Percentiles rank a stretch among this genome's conserved stretches.
These are phyloP conservation scores for Zophobas morio DNA, from an alignment of 1,140 invertebrate species.

Conservation along the genomic window DNA sequence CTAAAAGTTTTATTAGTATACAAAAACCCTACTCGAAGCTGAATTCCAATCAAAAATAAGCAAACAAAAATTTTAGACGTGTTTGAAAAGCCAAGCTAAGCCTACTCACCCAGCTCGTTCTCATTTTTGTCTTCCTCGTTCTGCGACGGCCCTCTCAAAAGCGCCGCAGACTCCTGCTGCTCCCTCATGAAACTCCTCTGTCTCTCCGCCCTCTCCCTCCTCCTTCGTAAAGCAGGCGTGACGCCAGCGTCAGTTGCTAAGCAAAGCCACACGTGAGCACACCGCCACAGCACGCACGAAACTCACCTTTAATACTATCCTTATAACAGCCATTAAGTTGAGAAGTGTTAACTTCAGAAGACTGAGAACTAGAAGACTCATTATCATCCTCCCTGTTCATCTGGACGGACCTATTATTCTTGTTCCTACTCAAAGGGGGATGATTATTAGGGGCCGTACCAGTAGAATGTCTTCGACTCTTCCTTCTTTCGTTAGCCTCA, in stretches of 20 bases:
- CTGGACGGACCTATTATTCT: slow-evolving; percentile 55
- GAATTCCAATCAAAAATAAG: not conserved
- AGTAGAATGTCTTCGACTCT: slow-evolving; percentile 82
- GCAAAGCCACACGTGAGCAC: slow-evolving; percentile 59
- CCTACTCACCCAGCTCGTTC: slow-evolving; percentile 62
- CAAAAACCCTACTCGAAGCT: too few relatives aligned
- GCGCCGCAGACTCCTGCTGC: slow-evolving; percentile 77
- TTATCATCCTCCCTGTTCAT: slow-evolving; percentile 68
- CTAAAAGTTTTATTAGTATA: slow-evolving; percentile 61
- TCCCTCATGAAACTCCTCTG: slow-evolving; percentile 86
- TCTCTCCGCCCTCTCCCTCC: slow-evolving; percentile 83
- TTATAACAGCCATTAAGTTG: slow-evolving; percentile 73
- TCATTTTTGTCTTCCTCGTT: slow-evolving; percentile 69
- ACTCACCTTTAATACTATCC: slow-evolving; percentile 71
- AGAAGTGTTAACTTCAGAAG: slow-evolving; percentile 70
- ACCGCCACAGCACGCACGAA: slow-evolving; percentile 29
- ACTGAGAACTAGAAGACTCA: slow-evolving; percentile 72
- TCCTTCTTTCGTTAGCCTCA: slow-evolving; percentile 79
- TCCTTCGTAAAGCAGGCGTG: slow-evolving; percentile 80
- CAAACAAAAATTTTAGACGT: not conserved
- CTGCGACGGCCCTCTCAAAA: slow-evolving; percentile 63
- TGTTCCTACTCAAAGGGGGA: slow-evolving; percentile 61
- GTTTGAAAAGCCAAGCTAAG: not conserved
- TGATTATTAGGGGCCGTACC: slow-evolving; percentile 71
- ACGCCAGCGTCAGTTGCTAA: slow-evolving; percentile 76